Evolutionary conservation across 2,888 invertebrate genomes (phyloP), one percentile per base, ranked within the genome.

Genomic region (Xanthia icteritia): DNA sequence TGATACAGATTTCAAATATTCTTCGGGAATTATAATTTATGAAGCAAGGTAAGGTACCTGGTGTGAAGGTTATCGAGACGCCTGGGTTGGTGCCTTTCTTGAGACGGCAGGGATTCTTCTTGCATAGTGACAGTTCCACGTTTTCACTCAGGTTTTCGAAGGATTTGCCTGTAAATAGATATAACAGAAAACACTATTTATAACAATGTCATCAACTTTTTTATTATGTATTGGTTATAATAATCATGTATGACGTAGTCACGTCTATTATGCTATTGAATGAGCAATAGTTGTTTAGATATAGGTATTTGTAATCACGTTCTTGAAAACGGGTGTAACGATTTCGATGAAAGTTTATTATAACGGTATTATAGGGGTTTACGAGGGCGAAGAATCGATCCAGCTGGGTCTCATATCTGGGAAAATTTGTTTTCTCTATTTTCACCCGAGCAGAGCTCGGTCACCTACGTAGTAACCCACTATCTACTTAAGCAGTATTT

Each of bases 91-190:
- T 97, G 82, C 97, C 97, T 87, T 97, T 97, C 91, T 97, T 97
- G 56, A 98, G 94, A 39, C 94, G 95, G 92, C 98, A 98, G 11
- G 98, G 98, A 9, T 95, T 93, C 81, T 97, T 97, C 27, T 97
- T 97, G 91, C 98, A 98, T 60, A 96, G 97, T 51, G 96, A 95
- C 76, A 98, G 95, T 73, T 94, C 93, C 23, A 98, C 97, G 54
- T 95, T 94, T 0, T 95, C 93, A 17, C 84, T 94, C n/a, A 96
- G 90, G 84, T 93, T 94, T 45, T 89, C 93, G 81, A 90, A 89
- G 76, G 89, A 92, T 89, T 87, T 92, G 74, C 91, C 97, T 97
- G 94, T n/a, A 96, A 97, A 78, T 67, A 60, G 45, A 45, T 45
- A 91, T 73, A 79, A 72, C 5, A 39, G 11, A 66, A 51, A 67